phyloP scores from a whole-genome alignment of 2,888 invertebrate species.

The Aricia artaxerxes region DNA sequence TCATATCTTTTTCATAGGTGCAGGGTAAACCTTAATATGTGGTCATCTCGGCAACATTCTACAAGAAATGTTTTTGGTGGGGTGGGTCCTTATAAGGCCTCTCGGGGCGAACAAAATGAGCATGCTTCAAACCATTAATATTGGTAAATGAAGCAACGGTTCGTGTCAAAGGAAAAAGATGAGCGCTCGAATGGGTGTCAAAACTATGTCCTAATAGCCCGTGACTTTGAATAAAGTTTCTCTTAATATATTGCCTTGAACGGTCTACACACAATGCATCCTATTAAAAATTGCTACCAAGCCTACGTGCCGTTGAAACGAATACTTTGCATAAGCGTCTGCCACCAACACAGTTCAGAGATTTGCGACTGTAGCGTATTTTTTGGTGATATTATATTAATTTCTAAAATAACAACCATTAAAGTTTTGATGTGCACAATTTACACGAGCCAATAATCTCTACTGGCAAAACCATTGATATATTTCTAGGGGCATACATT shows the following conservation, averaged over 20 bases:
- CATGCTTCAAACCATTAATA: background rate
- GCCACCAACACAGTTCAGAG: background rate
- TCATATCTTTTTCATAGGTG: too few relatives aligned
- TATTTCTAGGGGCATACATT: background rate
- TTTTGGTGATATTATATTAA: background rate
- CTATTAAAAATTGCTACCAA: background rate
- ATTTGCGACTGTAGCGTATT: background rate
- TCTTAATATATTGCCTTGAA: background rate
- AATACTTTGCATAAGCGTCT: background rate
- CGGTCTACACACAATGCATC: background rate
- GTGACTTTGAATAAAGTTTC: constrained; percentile 18
- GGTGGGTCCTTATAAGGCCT: background rate
- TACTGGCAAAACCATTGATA: background rate
- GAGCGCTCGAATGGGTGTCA: background rate
- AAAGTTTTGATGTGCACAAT: background rate
- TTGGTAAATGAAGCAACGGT: background rate
- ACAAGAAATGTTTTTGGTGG: too few relatives aligned
- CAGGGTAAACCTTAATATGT: too few relatives aligned
- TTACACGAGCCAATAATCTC: background rate
- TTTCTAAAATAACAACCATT: background rate
- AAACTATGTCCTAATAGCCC: background rate
- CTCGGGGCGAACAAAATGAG: background rate
- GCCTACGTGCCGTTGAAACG: constrained; percentile 10
- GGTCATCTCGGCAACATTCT: too few relatives aligned
- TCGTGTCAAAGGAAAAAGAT: background rate